Evolutionary conservation across 2,888 invertebrate genomes (phyloP).

Genomic region (Phengaris arion): DNA sequence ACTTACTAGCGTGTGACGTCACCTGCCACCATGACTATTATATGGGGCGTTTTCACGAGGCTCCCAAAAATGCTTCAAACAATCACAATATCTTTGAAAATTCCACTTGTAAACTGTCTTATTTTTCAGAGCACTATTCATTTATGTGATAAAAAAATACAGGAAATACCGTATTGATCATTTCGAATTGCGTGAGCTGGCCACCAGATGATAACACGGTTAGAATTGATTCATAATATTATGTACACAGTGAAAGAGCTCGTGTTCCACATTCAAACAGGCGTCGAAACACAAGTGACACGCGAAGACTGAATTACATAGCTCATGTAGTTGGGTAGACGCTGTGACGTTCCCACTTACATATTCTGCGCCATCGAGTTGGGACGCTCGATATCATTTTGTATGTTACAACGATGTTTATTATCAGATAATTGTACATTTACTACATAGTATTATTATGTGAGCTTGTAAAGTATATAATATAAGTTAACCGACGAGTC

Average conservation of each 20-base stretch:
- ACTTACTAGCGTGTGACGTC: too few species aligned
- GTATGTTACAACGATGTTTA: not conserved
- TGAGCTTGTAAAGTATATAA: slow-evolving; percentile 12
- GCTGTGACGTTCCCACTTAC: not conserved
- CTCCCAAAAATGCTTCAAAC: too few species aligned
- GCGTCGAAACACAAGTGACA: not conserved
- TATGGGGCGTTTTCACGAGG: too few species aligned
- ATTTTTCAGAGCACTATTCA: too few species aligned
- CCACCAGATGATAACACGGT: too few species aligned
- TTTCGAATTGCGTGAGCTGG: too few species aligned
- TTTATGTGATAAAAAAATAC: too few species aligned
- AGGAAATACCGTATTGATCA: too few species aligned
- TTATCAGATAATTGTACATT: slow-evolving; percentile 3
- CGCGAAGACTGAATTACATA: not conserved
- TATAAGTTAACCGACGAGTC: not conserved
- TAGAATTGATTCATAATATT: too few species aligned
- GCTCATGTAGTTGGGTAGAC: not conserved
- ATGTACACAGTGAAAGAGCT: not conserved
- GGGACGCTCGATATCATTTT: not conserved
- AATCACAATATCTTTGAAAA: too few species aligned
- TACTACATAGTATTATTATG: slow-evolving; percentile 35
- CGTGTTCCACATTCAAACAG: not conserved
- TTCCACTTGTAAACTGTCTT: too few species aligned
- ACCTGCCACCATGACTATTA: too few species aligned
- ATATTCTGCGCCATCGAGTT: not conserved